A percentile compares a stretch with the other conserved stretches of the same genome.
phyloP scores from a whole-genome alignment of 2,797 vertebrate species.

The Bryconaethiops microstoma region DNA sequence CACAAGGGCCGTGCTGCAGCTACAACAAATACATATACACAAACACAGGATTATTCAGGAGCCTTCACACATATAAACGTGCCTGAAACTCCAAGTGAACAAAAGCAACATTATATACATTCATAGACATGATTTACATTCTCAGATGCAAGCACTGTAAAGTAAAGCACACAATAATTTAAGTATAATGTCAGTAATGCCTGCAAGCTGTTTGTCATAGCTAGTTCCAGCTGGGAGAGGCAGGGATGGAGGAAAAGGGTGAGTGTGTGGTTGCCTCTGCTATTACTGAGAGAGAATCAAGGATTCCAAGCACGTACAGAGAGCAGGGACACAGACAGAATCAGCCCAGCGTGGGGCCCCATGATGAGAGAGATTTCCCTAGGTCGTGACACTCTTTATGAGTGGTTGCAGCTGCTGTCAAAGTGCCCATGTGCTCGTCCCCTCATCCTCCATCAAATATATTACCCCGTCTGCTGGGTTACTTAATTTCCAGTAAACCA shows the following conservation, averaged over 20 bases:
- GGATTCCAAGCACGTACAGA: slow-evolving; percentile 43
- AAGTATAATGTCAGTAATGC: slow-evolving; percentile 27
- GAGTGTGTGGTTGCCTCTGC: slow-evolving; percentile 43
- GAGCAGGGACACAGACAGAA: slow-evolving; percentile 42
- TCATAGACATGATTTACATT: slow-evolving; percentile 10
- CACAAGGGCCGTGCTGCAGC: slow-evolving; percentile 79
- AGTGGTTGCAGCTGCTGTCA: slow-evolving; percentile 45
- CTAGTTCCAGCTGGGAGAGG: slow-evolving; percentile 15
- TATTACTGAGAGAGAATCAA: slow-evolving; percentile 50
- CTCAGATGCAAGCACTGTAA: slow-evolving; percentile 10
- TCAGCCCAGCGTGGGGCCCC: slow-evolving; percentile 27
- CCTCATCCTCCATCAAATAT: slow-evolving; percentile 49
- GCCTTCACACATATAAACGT: background rate
- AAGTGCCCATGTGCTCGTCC: slow-evolving; percentile 40
- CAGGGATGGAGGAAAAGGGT: slow-evolving; percentile 38
- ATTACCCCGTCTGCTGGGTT: slow-evolving; percentile 18
- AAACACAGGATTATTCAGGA: background rate
- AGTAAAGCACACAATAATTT: slow-evolving; percentile 2
- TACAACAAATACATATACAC: slow-evolving; percentile 52
- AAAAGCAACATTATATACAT: background rate
- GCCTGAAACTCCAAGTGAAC: background rate
- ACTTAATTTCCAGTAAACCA: slow-evolving; percentile 16
- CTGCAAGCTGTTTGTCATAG: slow-evolving; percentile 38
- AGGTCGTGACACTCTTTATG: slow-evolving; percentile 43
- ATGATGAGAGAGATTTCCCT: slow-evolving; percentile 31